Evolutionary conservation across 2,113 vertebrate species (phyloP).

Genomic region (Carlito syrichta): DNA sequence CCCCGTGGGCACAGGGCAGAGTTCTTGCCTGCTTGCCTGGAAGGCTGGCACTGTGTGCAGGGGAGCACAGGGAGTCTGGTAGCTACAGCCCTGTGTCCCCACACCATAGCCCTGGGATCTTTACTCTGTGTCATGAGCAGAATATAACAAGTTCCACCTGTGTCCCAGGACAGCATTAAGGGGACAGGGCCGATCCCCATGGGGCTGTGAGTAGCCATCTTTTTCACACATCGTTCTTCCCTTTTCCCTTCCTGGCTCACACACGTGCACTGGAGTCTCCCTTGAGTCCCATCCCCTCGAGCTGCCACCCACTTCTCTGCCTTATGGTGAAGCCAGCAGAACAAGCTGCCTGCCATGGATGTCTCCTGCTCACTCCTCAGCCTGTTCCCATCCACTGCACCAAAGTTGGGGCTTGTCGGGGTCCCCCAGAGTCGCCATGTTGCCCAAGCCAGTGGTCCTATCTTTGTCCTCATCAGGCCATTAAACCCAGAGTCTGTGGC

Average conservation of each 20-base stretch:
- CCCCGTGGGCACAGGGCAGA: fast-evolving
- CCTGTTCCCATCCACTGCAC: background rate
- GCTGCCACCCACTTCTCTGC: background rate
- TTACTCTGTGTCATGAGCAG: background rate
- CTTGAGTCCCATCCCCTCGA: background rate
- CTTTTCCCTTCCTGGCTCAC: too few species aligned
- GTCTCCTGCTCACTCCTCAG: background rate
- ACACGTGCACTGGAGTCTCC: fast-evolving
- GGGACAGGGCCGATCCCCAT: too few species aligned
- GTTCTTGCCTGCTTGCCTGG: background rate
- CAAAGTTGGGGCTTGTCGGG: background rate
- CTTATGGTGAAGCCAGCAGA: background rate
- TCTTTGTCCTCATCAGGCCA: background rate
- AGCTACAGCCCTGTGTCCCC: background rate
- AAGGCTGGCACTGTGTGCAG: background rate
- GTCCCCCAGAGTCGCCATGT: background rate
- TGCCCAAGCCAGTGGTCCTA: too few species aligned
- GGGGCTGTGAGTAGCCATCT: too few species aligned
- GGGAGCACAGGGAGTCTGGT: background rate
- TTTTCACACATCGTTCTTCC: too few species aligned
- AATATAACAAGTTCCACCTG: background rate
- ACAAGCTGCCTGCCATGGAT: background rate
- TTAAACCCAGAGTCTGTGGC: background rate
- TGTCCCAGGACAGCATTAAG: background rate
- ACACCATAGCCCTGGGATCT: background rate